phyloP scores from a whole-genome alignment of 2,113 vertebrate species.

The chimpanzee (Pan troglodytes) region NHGRI_mPanTro3-v2.1_pri NC_072401.2:164078001-164078500 shows the following conservation, averaged over 20 bases:
- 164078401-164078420: background rate
- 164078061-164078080: background rate
- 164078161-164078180: background rate
- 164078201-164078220: background rate
- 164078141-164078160: background rate
- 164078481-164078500: background rate
- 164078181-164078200: background rate
- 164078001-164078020: background rate
- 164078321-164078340: background rate
- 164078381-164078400: background rate
- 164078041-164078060: background rate
- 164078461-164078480: background rate
- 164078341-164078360: background rate
- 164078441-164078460: background rate
- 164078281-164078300: background rate
- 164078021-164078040: background rate
- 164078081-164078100: background rate
- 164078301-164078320: background rate
- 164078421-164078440: background rate
- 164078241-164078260: background rate
- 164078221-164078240: background rate
- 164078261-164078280: background rate
- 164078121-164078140: background rate
- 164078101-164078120: background rate
- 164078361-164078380: background rate